These are phyloP conservation scores for Zapus hudsonius DNA, from an alignment of 2,113 vertebrate species.

Conservation along the genomic window DNA sequence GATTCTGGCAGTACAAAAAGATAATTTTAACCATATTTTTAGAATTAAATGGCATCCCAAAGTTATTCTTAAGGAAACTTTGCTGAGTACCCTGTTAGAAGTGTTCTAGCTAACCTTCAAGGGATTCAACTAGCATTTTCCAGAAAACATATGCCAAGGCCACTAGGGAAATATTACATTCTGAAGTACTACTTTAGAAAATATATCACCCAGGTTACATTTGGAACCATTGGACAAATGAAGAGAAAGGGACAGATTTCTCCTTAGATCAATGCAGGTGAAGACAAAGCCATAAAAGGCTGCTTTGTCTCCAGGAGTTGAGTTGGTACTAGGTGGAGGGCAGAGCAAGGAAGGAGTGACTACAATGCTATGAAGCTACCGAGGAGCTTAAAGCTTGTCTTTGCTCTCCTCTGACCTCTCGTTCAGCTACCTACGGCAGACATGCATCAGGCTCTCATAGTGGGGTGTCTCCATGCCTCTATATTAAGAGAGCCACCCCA, in stretches of 20 bases:
- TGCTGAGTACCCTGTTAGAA: slow-evolving; percentile 7
- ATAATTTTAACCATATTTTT: slow-evolving; percentile 52
- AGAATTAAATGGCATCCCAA: slow-evolving; percentile 14
- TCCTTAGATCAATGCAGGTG: background rate
- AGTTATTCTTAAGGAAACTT: slow-evolving; percentile 12
- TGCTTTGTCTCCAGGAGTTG: background rate
- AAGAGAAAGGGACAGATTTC: background rate
- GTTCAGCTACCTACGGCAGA: background rate
- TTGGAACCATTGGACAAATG: background rate
- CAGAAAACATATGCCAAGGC: background rate
- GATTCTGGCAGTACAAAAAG: slow-evolving; percentile 26
- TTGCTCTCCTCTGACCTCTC: background rate
- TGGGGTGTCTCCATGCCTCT: background rate
- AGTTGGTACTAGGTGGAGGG: background rate
- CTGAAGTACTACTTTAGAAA: background rate
- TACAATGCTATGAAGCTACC: background rate
- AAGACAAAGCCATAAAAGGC: background rate
- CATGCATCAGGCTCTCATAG: background rate
- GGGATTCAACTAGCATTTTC: background rate
- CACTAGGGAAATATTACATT: background rate
- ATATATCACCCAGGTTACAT: background rate
- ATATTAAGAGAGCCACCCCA: background rate
- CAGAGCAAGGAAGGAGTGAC: background rate
- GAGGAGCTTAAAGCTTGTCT: background rate
- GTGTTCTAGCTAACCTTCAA: background rate